phyloP scores from a whole-genome alignment of 2,797 vertebrate species.

The Syngnathus acus region DNA sequence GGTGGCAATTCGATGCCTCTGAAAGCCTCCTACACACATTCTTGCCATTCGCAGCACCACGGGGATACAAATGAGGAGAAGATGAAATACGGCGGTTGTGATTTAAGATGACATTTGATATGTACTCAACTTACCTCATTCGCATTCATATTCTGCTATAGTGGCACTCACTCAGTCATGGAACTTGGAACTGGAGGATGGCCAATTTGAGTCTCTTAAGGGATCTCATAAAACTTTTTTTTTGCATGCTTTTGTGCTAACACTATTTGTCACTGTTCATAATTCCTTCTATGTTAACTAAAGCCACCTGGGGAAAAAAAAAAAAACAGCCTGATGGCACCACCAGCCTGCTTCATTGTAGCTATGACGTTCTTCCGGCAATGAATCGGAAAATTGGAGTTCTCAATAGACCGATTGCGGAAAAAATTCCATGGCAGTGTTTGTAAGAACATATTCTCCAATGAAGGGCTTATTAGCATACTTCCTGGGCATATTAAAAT shows the following conservation, averaged over 20 bases:
- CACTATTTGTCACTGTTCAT: too few relatives aligned
- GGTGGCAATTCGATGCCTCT: constrained; percentile 59
- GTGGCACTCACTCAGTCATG: not conserved
- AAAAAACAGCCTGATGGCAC: too few relatives aligned
- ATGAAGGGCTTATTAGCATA: not conserved
- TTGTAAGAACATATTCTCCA: not conserved
- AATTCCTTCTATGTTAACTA: too few relatives aligned
- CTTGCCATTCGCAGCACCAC: constrained; percentile 45
- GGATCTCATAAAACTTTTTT: not conserved
- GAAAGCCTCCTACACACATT: constrained; percentile 66
- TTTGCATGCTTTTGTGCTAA: not conserved
- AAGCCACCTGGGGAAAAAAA: too few relatives aligned
- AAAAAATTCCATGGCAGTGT: too few relatives aligned
- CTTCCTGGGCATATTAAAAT: not conserved
- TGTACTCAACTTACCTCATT: constrained; percentile 44
- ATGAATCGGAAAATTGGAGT: not conserved
- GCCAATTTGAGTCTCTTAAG: not conserved
- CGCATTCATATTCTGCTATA: constrained; percentile 11
- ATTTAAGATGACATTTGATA: constrained; percentile 47
- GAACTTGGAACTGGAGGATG: not conserved
- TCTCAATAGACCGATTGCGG: not conserved
- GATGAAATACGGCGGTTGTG: constrained; percentile 28
- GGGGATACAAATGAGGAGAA: constrained; percentile 31
- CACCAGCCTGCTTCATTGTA: too few relatives aligned
- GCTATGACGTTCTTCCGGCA: too few relatives aligned